These are phyloP conservation scores for Gryllus bimaculatus DNA, from an alignment of 1,140 invertebrate species.

Conservation along the genomic window DNA sequence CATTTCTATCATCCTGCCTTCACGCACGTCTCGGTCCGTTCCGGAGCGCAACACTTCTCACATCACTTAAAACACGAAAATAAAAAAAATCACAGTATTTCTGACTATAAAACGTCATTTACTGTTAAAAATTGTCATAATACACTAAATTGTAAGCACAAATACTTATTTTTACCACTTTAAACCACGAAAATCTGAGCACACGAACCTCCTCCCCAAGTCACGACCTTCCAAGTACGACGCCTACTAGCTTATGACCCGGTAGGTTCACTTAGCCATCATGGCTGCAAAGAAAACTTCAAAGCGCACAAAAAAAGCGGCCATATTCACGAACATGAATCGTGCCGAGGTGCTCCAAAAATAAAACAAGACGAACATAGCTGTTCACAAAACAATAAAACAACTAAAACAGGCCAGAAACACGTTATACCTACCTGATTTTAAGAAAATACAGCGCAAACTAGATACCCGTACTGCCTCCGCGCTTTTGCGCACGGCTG, in stretches of 20 bases:
- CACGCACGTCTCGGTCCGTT: background rate
- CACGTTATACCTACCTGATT: constrained; percentile 21
- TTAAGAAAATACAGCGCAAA: constrained; percentile 19
- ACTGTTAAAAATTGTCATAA: background rate
- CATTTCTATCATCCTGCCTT: background rate
- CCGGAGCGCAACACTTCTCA: background rate
- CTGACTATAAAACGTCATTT: background rate
- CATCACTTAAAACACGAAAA: background rate
- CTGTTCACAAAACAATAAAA: constrained; percentile 10
- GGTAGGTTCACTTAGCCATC: constrained; percentile 26
- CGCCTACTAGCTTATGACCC: constrained; percentile 25
- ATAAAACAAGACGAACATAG: constrained; percentile 4
- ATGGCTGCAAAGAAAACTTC: constrained; percentile 27
- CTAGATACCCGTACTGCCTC: constrained; percentile 18
- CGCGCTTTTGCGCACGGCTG: constrained; percentile 28
- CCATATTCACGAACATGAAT: constrained; percentile 23
- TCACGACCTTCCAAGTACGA: constrained; percentile 23
- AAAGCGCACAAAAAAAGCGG: constrained; percentile 25
- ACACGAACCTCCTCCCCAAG: constrained; percentile 18
- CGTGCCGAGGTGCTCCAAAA: constrained; percentile 13
- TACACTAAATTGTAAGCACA: constrained; percentile 4
- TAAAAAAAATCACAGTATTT: background rate
- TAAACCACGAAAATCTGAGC: constrained; percentile 6
- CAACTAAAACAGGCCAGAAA: constrained; percentile 10
- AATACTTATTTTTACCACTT: constrained; percentile 8